A percentile compares a stretch with the other conserved stretches of the same genome.
Conservation (phyloP, 35 echinoderm and acorn worm genomes). For the Holothuria glaberrima region DNA sequence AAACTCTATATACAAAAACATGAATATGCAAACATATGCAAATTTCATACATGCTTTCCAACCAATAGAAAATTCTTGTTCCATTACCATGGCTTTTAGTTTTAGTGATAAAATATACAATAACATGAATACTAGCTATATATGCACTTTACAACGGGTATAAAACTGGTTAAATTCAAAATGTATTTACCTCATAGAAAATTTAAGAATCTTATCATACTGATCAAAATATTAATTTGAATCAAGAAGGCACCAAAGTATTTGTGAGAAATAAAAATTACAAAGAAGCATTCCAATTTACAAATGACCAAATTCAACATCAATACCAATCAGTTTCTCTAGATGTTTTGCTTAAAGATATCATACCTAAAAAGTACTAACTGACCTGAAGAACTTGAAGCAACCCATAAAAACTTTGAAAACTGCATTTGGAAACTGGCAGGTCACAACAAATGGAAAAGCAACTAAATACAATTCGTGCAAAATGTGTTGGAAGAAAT, state of each 20-base stretch:
- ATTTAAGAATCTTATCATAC: constrained; percentile 33
- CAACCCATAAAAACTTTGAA: neutral
- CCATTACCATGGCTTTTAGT: constrained; percentile 26
- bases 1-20: too few species aligned
- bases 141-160: neutral
- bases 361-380: too few species aligned
- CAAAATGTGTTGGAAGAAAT: too few species aligned
- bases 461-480: too few species aligned
- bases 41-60: neutral
- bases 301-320: neutral
- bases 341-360: too few species aligned
- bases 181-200: constrained; percentile 23
- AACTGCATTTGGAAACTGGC: neutral
- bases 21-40: too few species aligned
- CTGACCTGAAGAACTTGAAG: neutral
- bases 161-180: constrained; percentile 39
- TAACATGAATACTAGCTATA: neutral
- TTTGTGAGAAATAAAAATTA: constrained; percentile 33
- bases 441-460: neutral
- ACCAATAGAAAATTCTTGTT: constrained; percentile 6
- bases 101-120: constrained; percentile 10
- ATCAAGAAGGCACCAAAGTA: constrained; percentile 40
- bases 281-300: constrained; percentile 28
- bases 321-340: too few species aligned
- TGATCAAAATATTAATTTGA: constrained; percentile 25